Evolutionary conservation across 53 echinoderm and acorn worm species (phyloP), one percentile per base, ranked within the genome.

Genomic region (Paracentrotus lividus): DNA sequence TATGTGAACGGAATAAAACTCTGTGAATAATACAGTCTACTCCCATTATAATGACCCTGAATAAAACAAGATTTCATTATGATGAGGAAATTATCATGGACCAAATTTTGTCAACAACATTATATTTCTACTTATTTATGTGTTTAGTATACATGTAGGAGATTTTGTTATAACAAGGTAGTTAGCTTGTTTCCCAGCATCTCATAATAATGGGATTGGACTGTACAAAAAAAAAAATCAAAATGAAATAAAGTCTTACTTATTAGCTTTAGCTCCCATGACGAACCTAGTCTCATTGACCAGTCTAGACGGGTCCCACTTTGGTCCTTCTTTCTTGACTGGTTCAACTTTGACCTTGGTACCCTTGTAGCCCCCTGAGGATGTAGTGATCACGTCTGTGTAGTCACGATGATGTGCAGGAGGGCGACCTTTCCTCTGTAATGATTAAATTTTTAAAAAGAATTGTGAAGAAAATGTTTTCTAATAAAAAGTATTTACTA

Each of bases 251-350:
- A n/a, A 43, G 49, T 27, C 98, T 94, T 88, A 98, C 98, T 98
- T 98, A 88, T 98, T 98, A 55, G 98, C 98, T 87, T 95, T 95
- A 10, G 97, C 99, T 20, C 99, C 99, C 99, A 97, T 97, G 24
- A 98, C 99, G 94, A 98, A 98, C 60, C 88, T 90, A 14, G 97
- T 85, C 14, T 95, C 96, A 47, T 36, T 42, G 29, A 86, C 93
- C n/a, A 98, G 95, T 49, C 98, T 88, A 67, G 90, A 78, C 34
- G 98, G 97, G 64, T 96, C 94, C 98, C 98, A 98, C 81, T 98
- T 98, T 60, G 98, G 98, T 27, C 98, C 98, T 75, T 97, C 98
- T 85, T 93, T 93, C 93, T 95, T 98, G 65, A 98, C 98, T 1
- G 94, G 66, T 53, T 98, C 98, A 14, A 94, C 21, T 84, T 97